Base-by-base conservation (phyloP, 2,888 invertebrate species). In the Colletes collaris region DNA sequence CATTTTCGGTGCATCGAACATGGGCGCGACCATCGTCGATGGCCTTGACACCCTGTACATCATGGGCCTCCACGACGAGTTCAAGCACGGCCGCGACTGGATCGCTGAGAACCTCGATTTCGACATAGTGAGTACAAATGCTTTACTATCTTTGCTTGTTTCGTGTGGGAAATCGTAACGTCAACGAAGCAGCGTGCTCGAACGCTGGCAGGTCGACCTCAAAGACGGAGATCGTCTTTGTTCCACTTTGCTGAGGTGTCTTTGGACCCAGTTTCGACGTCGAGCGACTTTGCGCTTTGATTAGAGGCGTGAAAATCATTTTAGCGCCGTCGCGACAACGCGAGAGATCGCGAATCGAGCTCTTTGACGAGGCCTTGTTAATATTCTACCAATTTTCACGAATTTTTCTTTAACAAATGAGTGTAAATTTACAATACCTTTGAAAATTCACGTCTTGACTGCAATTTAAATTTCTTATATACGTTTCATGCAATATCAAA, bases 21-120 rank as follows among this genome's bases (percentile, higher is more conserved):
- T 98, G 85, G 98, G 98, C 0, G 99, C 98, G 19, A 98, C 99
- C 66, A 99, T 99, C 88, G 96, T 99, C 63, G 99, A 99, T 92
- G 98, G 98, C 0, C 94, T 99, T 78, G 99, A 99, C 93, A 99
- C 99, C 0, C 95, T 99, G 40, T 99, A 97, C 93, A 96, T 99
- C 76, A 99, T 99, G 99, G 99, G 98, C 0, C 94, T 99, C 91
- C 95, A 96, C 90, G 97, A 99, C 65, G 99, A 99, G 93, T 99
- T 97, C 94, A 96, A 97, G 86, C 97, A 97, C 91, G 99, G 98
- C 0, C 95, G 98, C 53, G 97, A 99, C 90, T 99, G 99, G 99
- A 96, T 99, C 68, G 97, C 96, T 7, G 95, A 97, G 68, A 96
- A 97, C 90, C 95, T 99, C 83, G 96, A 97, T 91, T 95, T 99